These are phyloP conservation scores for Cerastis rubricosa DNA, from an alignment of 2,888 invertebrate genomes.

Conservation along the genomic window DNA sequence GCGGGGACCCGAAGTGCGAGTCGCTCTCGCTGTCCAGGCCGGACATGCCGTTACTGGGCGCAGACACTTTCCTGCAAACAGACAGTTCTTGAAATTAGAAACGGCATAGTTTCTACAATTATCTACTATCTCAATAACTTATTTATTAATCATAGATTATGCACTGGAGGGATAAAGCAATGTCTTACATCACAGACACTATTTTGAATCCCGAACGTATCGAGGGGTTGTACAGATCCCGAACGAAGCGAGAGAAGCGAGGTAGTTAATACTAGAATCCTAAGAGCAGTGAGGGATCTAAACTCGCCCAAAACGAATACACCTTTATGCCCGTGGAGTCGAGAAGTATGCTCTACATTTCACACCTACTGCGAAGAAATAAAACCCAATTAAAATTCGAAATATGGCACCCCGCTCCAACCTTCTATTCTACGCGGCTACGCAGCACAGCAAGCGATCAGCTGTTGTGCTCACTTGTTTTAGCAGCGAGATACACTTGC, in stretches of 20 bases:
- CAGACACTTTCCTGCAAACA: conserved; percentile 77
- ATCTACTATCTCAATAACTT: neutral
- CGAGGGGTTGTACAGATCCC: no score
- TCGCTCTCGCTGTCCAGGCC: conserved; percentile 85
- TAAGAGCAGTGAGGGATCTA: neutral
- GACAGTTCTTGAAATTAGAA: neutral
- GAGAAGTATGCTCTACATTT: neutral
- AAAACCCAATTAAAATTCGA: neutral
- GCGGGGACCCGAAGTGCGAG: conserved; percentile 85
- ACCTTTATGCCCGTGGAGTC: neutral
- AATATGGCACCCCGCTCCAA: neutral
- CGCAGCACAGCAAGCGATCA: neutral
- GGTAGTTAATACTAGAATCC: neutral
- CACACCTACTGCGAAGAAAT: neutral
- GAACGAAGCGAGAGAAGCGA: neutral
- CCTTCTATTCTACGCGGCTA: no score
- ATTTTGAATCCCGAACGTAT: neutral
- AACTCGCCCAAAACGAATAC: neutral
- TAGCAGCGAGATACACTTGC: neutral
- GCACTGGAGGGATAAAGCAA: neutral
- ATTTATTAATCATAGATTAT: neutral
- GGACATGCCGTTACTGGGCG: conserved; percentile 79
- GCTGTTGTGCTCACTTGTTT: neutral
- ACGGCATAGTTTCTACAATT: neutral
- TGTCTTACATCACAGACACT: neutral